A percentile compares a stretch with the other conserved stretches of the same genome.
These are phyloP conservation scores for Microcebus jonahi DNA, from an alignment of 2,113 vertebrate genomes.

Conservation along the genomic window DNA sequence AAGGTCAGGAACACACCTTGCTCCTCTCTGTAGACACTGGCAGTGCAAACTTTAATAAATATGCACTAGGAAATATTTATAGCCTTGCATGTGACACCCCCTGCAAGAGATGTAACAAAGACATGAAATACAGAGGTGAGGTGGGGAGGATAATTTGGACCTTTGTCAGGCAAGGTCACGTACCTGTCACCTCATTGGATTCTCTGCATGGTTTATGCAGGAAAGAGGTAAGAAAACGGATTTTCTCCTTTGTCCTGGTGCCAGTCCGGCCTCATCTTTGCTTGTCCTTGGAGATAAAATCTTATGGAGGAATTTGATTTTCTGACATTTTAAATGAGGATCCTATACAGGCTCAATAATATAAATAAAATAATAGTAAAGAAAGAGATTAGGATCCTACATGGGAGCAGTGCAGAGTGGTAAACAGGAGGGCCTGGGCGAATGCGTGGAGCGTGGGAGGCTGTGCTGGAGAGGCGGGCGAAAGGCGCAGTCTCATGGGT, in stretches of 20 bases:
- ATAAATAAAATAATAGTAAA: too few relatives aligned
- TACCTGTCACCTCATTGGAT: not conserved
- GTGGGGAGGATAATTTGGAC: not conserved
- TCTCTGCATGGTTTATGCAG: not conserved
- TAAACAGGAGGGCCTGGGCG: not conserved
- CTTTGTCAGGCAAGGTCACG: not conserved
- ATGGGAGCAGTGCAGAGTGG: not conserved
- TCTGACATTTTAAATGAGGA: not conserved
- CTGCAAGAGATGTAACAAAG: not conserved
- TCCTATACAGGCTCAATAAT: not conserved
- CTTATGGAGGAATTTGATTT: not conserved
- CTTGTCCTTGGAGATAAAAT: not conserved
- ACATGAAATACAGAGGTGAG: not conserved
- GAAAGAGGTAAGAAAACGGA: not conserved
- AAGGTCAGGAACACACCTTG: not conserved
- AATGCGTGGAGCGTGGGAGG: not conserved
- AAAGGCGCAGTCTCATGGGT: not conserved
- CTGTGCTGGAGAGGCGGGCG: not conserved
- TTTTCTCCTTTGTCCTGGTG: not conserved
- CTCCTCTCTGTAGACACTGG: not conserved
- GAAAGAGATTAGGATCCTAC: not conserved
- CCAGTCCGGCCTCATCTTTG: not conserved
- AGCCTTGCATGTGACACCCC: not conserved
- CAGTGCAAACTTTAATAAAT: not conserved
- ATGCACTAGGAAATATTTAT: not conserved